Base-by-base conservation (phyloP, 2,888 invertebrate species). In the Anthrax anthrax region DNA sequence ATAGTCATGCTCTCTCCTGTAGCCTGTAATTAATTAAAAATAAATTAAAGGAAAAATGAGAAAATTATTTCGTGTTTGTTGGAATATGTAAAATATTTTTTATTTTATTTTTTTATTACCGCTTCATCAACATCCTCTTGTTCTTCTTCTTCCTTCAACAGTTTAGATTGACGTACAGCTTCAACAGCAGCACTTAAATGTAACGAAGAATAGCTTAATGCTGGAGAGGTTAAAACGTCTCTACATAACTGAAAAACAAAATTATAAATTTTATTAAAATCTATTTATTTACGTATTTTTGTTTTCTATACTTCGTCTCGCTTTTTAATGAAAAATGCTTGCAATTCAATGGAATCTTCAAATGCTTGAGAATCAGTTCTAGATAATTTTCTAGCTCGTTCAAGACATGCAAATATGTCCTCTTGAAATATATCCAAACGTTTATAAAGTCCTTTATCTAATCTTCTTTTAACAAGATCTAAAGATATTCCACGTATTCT, bases 381-480 rank as follows among this genome's bases (percentile, higher is more conserved):
- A 0, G 92, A 87, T 1, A 92, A 71, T 49, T 81, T 80, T 3
- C 97, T 78, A 0, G 94, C 94, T 56, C 86, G 70, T 58, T 95
- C 92, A 61, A 97, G 80, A 51, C 96, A 89, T 34, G 84, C 78
- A 63, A 98, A 97, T 62, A 97, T 80, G 62, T 98, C 97, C 58
- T 92, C 92, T 71, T 97, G 97, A 70, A 97, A 97, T 47, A 83
- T 77, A 65, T 98, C 97, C 51, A 98, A 71, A 8, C 98, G 76
- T 57, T 87, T 84, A 67, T 98, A 98, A 4, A 90, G 77, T 1
- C 91, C 90, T 63, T 86, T 79, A 61, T 97, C 95, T 39, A 98
- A 71, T 18, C 96, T 77, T 18, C 91, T 76, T 64, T 96, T 97
- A 44, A 98, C 89, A 47, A 95, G 72, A 65, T 97, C 97, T 56